Evolutionary conservation across 64 coral and sea anemone genomes (phyloP).

Genomic region (Pocillopora damicornis): DNA sequence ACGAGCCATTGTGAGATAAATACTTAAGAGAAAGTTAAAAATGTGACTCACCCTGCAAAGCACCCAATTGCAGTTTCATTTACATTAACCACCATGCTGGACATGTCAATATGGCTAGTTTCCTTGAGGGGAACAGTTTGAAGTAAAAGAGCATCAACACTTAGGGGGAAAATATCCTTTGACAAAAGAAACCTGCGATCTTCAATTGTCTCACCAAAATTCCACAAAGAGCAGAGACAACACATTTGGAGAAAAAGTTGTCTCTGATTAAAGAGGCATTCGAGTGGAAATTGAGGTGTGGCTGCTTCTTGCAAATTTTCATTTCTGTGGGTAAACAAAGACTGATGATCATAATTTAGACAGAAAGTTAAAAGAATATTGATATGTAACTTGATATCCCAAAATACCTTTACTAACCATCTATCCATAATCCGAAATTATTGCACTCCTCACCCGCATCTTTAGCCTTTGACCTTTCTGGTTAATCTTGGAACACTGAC

Average conservation of each 20-base stretch:
- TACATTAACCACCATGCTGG: slow-evolving; percentile 2
- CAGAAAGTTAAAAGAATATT: not conserved
- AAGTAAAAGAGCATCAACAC: slow-evolving; percentile 33
- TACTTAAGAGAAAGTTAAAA: no score
- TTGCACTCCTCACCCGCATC: no score
- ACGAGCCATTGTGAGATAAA: no score
- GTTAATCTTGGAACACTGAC: no score
- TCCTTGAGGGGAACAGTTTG: not conserved
- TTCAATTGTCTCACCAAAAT: slow-evolving; percentile 57
- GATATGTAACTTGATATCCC: not conserved
- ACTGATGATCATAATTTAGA: not conserved
- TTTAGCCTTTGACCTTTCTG: no score
- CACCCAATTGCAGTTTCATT: slow-evolving; percentile 75
- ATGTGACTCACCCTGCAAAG: slow-evolving; percentile 45
- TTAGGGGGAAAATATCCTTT: slow-evolving; percentile 51
- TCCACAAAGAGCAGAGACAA: slow-evolving; percentile 66
- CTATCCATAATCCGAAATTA: no score
- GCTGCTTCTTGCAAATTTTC: not conserved
- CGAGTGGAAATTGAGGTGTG: not conserved
- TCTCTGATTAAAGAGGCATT: not conserved
- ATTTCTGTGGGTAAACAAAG: not conserved
- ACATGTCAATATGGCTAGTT: not conserved
- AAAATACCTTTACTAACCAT: no score
- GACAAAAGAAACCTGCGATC: slow-evolving; percentile 53
- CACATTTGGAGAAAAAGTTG: slow-evolving; percentile 39